Percentiles rank a stretch among this genome's conserved stretches.
Evolutionary conservation across 2,113 vertebrate genomes (phyloP).

Genomic region (Scolopax mira): DNA sequence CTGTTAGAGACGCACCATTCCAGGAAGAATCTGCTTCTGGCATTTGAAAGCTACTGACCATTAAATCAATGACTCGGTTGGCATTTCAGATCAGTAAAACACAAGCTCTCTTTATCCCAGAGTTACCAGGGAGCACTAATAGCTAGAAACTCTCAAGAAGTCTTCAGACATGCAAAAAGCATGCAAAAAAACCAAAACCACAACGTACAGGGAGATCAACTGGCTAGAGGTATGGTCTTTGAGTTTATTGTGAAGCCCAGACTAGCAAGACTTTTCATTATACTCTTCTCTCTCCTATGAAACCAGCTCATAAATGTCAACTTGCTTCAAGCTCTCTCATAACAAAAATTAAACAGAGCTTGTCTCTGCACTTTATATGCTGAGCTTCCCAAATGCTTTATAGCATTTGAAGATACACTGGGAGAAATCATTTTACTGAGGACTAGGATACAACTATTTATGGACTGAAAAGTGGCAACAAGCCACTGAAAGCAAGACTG

Average conservation of each 20-base stretch:
- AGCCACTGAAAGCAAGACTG: not conserved
- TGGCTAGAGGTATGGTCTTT: not conserved
- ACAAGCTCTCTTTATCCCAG: not conserved
- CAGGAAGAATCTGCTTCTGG: not conserved
- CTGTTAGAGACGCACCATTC: not conserved
- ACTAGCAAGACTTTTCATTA: not conserved
- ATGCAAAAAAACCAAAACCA: fast-evolving
- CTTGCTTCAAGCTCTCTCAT: not conserved
- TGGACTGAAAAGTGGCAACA: not conserved
- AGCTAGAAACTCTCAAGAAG: not conserved
- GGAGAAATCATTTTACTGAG: not conserved
- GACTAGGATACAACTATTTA: not conserved
- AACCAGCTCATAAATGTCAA: conserved; percentile 36
- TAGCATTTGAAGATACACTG: not conserved
- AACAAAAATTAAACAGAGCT: conserved; percentile 23
- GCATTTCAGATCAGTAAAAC: not conserved
- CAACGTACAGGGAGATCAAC: not conserved
- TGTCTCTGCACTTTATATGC: conserved; percentile 8
- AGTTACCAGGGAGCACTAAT: not conserved
- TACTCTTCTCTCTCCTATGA: not conserved
- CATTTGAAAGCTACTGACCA: conserved; percentile 3
- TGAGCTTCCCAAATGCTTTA: not conserved
- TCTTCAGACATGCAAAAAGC: not conserved
- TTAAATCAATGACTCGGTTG: not conserved
- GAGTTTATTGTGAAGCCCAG: not conserved